These are phyloP conservation scores for Pavo muticus DNA, from an alignment of 2,113 vertebrate genomes.

Conservation along the genomic window DNA sequence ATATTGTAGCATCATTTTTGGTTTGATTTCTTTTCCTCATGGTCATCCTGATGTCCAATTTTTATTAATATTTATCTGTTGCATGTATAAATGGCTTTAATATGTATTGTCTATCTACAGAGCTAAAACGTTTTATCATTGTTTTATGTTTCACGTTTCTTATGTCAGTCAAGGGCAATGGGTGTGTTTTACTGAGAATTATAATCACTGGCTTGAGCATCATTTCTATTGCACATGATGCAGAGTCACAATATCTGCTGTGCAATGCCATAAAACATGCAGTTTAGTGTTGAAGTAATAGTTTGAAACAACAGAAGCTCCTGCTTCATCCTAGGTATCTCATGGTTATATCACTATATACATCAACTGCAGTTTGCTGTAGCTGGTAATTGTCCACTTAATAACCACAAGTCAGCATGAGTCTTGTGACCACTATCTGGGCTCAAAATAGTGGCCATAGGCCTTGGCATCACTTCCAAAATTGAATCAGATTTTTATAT, in stretches of 20 bases:
- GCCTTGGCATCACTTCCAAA: not conserved
- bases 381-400: slow-evolving; percentile 24
- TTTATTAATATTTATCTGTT: not conserved
- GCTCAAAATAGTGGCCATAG: not conserved
- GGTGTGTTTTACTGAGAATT: not conserved
- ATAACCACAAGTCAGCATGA: slow-evolving; percentile 27
- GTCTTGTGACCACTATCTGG: slow-evolving; percentile 11
- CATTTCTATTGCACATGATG: not conserved
- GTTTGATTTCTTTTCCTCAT: not conserved
- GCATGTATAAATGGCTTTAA: not conserved
- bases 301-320: slow-evolving; percentile 32
- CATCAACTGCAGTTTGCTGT: not conserved
- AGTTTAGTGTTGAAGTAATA: slow-evolving; percentile 34
- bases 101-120: not conserved
- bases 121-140: not conserved
- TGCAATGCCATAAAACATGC: not conserved
- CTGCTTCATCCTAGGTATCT: slow-evolving; percentile 12
- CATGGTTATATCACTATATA: not conserved
- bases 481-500: not conserved
- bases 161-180: not conserved
- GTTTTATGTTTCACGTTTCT: not conserved
- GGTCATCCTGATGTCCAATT: not conserved
- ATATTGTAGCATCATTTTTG: not conserved
- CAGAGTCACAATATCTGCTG: slow-evolving; percentile 1
- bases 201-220: slow-evolving; percentile 8